Base-by-base conservation (phyloP, 2,888 invertebrate species). In the Acleris cristana region DNA sequence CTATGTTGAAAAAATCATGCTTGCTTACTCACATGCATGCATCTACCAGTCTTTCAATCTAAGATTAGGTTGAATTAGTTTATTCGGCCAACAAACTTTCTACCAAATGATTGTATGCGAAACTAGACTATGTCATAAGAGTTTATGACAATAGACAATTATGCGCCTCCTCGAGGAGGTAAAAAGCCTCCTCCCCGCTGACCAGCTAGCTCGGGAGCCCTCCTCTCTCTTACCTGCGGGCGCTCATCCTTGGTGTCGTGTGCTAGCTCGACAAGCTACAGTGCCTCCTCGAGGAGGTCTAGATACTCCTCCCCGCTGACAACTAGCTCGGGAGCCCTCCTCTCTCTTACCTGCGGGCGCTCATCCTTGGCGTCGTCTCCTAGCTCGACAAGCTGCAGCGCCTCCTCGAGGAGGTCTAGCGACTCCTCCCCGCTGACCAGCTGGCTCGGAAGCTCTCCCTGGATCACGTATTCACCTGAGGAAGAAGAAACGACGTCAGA, bases 251-350 rank as follows among this genome's bases (percentile, higher is more conserved):
- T 90, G 5, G 84, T 84, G 69, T 88, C 88, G 87, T 92, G 92
- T 78, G 96, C 95, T 76, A 96, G 94, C 74, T 95, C 96, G n/a
- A 96, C 95, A 54, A 96, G 93, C 81, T 95, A 95, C 8, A 96
- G 93, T 49, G 96, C 96, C 83, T 96, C 96, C 82, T 96, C 96
- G 57, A 96, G 94, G 58, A 96, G 94, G 76, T 95, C 95, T 79
- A 95, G 86, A 55, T 94, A 92, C 83, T 93, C 94, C 26, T 26
- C 26, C 26, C 26, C 26, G 26, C 26, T 7, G 26, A 26, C 26
- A 26, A 6, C 26, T 26, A 2, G 7, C 7, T 26, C 26, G 2
- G 26, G 26, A 7, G 26, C 26, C 26, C 52, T 26, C 2, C 23
- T 16, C 10, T 14, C 14, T 19, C 19, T 48, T 3, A 89, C 90